Evolutionary conservation across 2,888 invertebrate species (phyloP).

Genomic region (Volucella inanis): DNA sequence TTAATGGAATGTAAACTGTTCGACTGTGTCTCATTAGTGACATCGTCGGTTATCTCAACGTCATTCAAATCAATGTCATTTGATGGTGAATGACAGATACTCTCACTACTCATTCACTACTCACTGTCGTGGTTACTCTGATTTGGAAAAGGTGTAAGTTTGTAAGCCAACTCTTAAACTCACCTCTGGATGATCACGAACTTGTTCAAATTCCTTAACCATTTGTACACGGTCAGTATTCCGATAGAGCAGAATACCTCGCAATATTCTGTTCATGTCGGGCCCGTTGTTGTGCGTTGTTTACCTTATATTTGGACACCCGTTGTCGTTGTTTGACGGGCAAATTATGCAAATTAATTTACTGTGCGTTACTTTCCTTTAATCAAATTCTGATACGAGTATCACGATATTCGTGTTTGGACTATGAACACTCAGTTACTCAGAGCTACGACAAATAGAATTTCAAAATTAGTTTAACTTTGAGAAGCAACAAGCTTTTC

Average conservation of each 20-base stretch:
- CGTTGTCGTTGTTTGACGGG: constrained; percentile 8
- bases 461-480: too few relatives aligned
- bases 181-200: constrained; percentile 91
- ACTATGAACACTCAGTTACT: too few relatives aligned
- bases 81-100: background rate
- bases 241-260: constrained; percentile 95
- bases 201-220: constrained; percentile 96
- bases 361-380: constrained; percentile 45
- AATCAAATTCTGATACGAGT: constrained; percentile 24
- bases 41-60: background rate
- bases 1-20: constrained; percentile 25
- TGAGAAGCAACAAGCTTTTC: constrained; percentile 8
- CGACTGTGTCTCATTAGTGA: background rate
- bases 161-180: constrained; percentile 57
- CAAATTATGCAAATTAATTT: constrained; percentile 56
- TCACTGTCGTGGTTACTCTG: too few relatives aligned
- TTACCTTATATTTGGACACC: constrained; percentile 7
- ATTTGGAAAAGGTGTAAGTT: too few relatives aligned
- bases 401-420: too few relatives aligned
- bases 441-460: too few relatives aligned
- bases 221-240: constrained; percentile 91
- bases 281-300: constrained; percentile 2
- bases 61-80: constrained; percentile 37
- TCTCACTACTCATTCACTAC: constrained; percentile 33
- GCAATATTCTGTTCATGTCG: constrained; percentile 93